phyloP scores from a whole-genome alignment of 2,113 vertebrate species.

The Hiodon alosoides region DNA sequence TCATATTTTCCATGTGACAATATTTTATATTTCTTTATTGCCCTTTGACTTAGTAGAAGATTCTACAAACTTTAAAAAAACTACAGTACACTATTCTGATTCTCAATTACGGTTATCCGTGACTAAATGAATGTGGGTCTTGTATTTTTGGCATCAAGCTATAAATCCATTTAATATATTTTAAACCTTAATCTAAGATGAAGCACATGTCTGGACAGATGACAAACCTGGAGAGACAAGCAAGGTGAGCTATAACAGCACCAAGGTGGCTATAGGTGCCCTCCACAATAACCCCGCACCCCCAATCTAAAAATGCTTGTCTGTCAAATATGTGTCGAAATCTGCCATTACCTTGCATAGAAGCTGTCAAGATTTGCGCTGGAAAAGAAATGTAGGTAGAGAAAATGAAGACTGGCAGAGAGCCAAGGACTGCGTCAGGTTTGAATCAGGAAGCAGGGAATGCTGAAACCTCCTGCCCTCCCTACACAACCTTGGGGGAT shows the following conservation, averaged over 20 bases:
- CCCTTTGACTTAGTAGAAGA: no score
- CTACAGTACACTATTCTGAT: no score
- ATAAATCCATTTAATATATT: not conserved
- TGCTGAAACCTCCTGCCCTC: not conserved
- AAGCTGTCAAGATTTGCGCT: conserved; percentile 37
- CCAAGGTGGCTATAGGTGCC: conserved; percentile 43
- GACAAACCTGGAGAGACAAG: not conserved
- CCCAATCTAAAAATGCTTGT: conserved; percentile 21
- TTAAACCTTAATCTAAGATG: conserved; percentile 8
- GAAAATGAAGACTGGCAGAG: conserved; percentile 33
- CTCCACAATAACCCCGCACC: conserved; percentile 26
- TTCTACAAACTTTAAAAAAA: no score
- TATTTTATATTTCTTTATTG: conserved; percentile 6
- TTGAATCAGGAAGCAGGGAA: not conserved
- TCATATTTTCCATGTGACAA: not conserved
- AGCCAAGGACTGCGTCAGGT: conserved; percentile 25
- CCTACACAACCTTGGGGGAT: not conserved
- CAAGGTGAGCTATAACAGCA: conserved; percentile 50
- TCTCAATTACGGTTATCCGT: no score
- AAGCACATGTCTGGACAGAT: conserved; percentile 10
- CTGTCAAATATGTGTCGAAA: conserved; percentile 29
- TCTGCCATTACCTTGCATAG: conserved; percentile 29
- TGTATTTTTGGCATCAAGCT: not conserved
- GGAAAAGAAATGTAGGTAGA: conserved; percentile 1
- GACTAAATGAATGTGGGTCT: not conserved